Base-by-base conservation (phyloP, 2,113 vertebrate genomes). In the Pollimyrus isidori region DNA sequence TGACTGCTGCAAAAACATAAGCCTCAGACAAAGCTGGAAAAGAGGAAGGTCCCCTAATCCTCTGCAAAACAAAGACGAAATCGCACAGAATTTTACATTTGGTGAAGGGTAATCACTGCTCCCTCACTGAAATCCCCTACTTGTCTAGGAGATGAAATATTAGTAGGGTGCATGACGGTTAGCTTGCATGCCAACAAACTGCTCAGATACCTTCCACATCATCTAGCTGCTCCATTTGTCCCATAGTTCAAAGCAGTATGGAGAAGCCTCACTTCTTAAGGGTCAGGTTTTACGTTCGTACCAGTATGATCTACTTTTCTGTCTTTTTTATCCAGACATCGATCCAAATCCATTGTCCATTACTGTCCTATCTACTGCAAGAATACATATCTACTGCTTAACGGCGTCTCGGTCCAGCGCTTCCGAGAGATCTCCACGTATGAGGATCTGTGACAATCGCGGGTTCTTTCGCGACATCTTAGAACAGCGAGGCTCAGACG, bases 241-340 rank as follows among this genome's bases (percentile, higher is more conserved):
- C n/a, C 7, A 85, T 56, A n/a, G 58, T 50, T 35, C 7, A 17
- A 58, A 73, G 45, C 42, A 49, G 21, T 15, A 35, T 69, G 62
- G 23, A 62, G 39, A 86, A 45, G 7, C 58, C 49, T 10, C 48
- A 30, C 85, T 58, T 50, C 73, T 46, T 11, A 21, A 65, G 58
- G 48, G 90, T 69, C 80, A 58, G 89, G 56, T 52, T 35, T 76
- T 80, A 92, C 82, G 39, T 82, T 26, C 86, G 50, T 30, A 65
- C 49, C 82, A 87, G 58, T 5, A 50, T 87, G 87, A n/a, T 87
- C 46, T 86, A 89, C 42, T 88, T 91, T 89, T 21, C 30, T 2
- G 30, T 56, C 50, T 10, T 50, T 52, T 52, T 23, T n/a, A 52
- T 30, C 46, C 9, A 87, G 49, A 35, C 45, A 65, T 65, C 13